Base-by-base conservation (phyloP, 2,797 vertebrate genomes). In the Vespertilio murinus region DNA sequence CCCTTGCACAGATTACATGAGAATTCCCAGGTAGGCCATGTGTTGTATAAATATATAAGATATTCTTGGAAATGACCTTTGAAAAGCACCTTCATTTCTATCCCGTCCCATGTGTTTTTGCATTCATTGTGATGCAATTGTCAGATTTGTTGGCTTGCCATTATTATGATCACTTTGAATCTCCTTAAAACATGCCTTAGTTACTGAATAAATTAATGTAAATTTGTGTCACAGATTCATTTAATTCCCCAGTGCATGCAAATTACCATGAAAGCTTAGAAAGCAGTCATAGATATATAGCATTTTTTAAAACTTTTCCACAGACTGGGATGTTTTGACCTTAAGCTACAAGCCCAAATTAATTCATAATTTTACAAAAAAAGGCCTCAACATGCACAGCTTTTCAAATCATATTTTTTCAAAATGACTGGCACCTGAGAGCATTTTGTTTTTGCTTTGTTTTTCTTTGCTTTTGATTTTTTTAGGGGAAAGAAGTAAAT, bases 201-300 rank as follows among this genome's bases (percentile, higher is more conserved):
- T 94, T 94, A 91, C 77, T 93, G 95, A 94, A 94, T 95, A 95
- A 96, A 91, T 96, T 94, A 92, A 85, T 1, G 83, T 82, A 94
- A 74, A 90, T 93, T 78, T 93, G 64, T 94, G 90, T 88, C 88
- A 94, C 79, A 93, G 73, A 92, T 90, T 59, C 35, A 90, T 85
- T 95, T 93, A 94, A 95, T 94, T 94, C 80, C 61, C 69, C 64
- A 74, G 64, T 64, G 56, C 94, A 93, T 91, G 80, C 73, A 95
- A 94, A 97, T 96, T 90, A 91, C 38, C 35, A 65, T 70, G 78
- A 88, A 96, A 94, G 1, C 4, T 82, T 91, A 74, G 64, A 90
- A 95, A 95, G 83, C 17, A 79, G 70, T 69, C 47, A 90, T 94
- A 82, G 91, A 88, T 90, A 40, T 65, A 64, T 38, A 82, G 54